Evolutionary conservation across 2,888 invertebrate genomes (phyloP).

Genomic region (Lasioglossum villosulum): DNA sequence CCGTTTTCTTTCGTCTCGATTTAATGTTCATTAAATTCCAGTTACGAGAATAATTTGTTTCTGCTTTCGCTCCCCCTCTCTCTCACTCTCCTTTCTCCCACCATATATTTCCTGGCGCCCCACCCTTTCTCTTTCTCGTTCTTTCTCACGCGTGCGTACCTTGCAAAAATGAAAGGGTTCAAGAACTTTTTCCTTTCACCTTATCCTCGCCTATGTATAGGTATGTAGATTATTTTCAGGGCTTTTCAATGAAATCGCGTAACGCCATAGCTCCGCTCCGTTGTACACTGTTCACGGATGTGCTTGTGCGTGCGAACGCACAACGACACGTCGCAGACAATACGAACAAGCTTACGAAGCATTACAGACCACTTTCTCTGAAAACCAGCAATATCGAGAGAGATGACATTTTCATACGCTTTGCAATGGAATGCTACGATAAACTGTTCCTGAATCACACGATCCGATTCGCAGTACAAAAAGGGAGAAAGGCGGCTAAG

Average conservation of each 20-base stretch:
- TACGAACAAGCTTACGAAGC: not conserved
- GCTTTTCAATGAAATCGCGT: not conserved
- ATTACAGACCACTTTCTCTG: not conserved
- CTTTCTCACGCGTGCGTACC: slow-evolving; percentile 11
- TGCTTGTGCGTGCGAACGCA: not conserved
- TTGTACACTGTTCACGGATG: not conserved
- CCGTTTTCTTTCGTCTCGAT: slow-evolving; percentile 9
- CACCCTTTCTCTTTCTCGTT: not conserved
- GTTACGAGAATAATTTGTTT: slow-evolving; percentile 39
- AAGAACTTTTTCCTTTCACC: slow-evolving; percentile 33
- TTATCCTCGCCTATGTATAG: slow-evolving; percentile 1
- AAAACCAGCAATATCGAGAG: slow-evolving; percentile 6
- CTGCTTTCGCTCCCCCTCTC: slow-evolving; percentile 26
- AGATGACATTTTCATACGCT: not conserved
- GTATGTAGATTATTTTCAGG: slow-evolving; percentile 1
- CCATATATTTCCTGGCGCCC: not conserved
- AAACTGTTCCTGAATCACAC: not conserved
- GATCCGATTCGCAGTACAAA: not conserved
- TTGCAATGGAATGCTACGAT: not conserved
- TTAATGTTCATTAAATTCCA: slow-evolving; percentile 30
- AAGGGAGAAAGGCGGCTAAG: too few species aligned
- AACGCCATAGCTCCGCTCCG: not conserved
- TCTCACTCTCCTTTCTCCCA: not conserved
- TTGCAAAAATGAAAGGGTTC: slow-evolving; percentile 32
- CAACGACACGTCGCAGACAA: not conserved